Conservation (phyloP, 2,113 vertebrate species). For the Agapornis roseicollis region DNA sequence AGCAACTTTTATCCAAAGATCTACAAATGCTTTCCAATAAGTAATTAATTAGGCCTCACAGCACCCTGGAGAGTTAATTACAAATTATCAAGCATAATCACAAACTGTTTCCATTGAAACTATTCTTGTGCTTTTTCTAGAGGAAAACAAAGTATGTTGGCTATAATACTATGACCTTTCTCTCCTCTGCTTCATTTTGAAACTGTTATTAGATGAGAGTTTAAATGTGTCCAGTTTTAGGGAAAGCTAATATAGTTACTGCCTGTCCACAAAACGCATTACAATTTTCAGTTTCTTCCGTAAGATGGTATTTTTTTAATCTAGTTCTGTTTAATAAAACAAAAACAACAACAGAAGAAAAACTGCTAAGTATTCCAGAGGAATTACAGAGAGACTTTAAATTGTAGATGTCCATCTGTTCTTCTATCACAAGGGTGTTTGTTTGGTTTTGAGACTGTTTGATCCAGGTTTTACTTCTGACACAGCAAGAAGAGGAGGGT, state of each 20-base stretch:
- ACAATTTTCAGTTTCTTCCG: neutral
- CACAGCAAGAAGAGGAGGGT: neutral
- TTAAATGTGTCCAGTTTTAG: conserved; percentile 2
- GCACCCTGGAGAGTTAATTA: conserved; percentile 65
- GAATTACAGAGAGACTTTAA: neutral
- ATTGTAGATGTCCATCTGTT: neutral
- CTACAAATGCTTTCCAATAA: conserved; percentile 50
- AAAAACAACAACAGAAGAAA: neutral
- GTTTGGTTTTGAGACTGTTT: neutral
- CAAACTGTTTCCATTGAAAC: conserved; percentile 41
- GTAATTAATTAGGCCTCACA: conserved; percentile 65
- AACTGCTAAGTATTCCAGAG: neutral
- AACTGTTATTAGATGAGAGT: conserved; percentile 46
- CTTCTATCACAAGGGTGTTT: neutral
- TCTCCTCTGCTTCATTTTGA: neutral
- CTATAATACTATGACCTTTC: conserved; percentile 25
- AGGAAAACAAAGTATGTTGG: conserved; percentile 43
- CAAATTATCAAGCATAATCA: conserved; percentile 52
- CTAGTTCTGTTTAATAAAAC: neutral
- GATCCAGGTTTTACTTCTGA: neutral
- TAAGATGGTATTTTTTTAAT: neutral
- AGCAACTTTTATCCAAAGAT: conserved; percentile 48
- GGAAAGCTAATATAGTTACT: conserved; percentile 29
- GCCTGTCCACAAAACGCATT: conserved; percentile 20
- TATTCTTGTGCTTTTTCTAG: conserved; percentile 46